Evolutionary conservation across 2,888 invertebrate species (phyloP), one percentile per base, ranked within the genome.

Genomic region (Agrotis clavis): DNA sequence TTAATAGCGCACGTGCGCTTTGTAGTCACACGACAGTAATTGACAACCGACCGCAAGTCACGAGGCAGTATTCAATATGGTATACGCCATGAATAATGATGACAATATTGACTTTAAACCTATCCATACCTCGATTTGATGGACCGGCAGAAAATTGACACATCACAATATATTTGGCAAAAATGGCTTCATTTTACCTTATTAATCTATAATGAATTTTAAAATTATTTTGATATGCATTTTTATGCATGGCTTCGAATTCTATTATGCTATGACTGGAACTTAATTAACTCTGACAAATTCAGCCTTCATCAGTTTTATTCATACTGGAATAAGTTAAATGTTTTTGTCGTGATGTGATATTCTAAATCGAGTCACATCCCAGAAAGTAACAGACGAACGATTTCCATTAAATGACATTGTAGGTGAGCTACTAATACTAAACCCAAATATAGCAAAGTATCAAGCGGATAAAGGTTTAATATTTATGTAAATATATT

Each of bases 21-120:
- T 85, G 82, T 86, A 90, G 87, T 87, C 92, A 93, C 94, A 94
- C 94, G 94, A 94, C 92, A 88, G 82, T 91, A 92, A 93, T 92
- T 92, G 92, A 94, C 95, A 94, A 95, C 94, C 92, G 92, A 90
- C 88, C 89, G 81, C 90, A 86, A 92, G 94, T 95, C 96, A 96
- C 95, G 96, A 93, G 85, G 79, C 80, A 75, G 81, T 86, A 88
- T 89, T 91, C 88, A 88, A 92, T 92, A 88, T 87, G 82, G 87
- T 87, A 89, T 90, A 91, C 90, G 88, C 86, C 79, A 84, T 92
- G 95, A 94, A 95, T 95, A 94, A 91, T 91, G 89, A 95, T 92
- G 88, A 75, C 86, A 83, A 90, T 88, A 90, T 88, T 86, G 85
- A 88, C 81, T 86, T 75, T 67, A 79, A 65, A 57, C 67, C 56